Conservation (phyloP, 2,797 vertebrate genomes). For the Sternarchorhynchus goeldii region DNA sequence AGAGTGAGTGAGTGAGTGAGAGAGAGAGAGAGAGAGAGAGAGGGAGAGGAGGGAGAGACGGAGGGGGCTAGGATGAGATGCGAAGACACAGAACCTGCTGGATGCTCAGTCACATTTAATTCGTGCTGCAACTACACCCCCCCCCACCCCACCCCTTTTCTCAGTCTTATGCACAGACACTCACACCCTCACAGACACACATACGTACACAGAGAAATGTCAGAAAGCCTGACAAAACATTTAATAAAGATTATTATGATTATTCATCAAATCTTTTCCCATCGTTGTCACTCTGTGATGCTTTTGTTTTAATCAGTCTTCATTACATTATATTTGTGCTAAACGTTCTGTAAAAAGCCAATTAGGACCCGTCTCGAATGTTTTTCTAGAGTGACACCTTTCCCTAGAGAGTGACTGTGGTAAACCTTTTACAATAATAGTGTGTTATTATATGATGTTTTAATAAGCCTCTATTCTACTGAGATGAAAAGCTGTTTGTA, state of each 20-base stretch:
- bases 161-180: constrained; percentile 4
- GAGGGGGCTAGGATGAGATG: constrained; percentile 58
- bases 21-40: constrained; percentile 31
- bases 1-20: constrained; percentile 41
- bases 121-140: constrained; percentile 55
- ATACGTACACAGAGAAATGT: constrained; percentile 42
- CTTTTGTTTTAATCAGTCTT: too few relatives aligned
- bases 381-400: not conserved
- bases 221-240: constrained; percentile 51
- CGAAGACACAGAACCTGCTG: constrained; percentile 63
- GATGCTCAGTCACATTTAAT: constrained; percentile 79
- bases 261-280: too few relatives aligned
- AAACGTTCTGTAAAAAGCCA: not conserved
- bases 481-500: not conserved
- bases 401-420: too few relatives aligned
- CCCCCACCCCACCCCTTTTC: constrained; percentile 39
- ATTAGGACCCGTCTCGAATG: not conserved
- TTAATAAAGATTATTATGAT: constrained; percentile 21
- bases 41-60: constrained; percentile 46
- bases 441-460: not conserved
- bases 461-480: not conserved
- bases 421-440: too few relatives aligned
- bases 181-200: constrained; percentile 24
- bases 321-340: not conserved
- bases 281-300: too few relatives aligned